Conservation (phyloP, 2,888 invertebrate genomes). For the Neocrepidodera transversa region DNA sequence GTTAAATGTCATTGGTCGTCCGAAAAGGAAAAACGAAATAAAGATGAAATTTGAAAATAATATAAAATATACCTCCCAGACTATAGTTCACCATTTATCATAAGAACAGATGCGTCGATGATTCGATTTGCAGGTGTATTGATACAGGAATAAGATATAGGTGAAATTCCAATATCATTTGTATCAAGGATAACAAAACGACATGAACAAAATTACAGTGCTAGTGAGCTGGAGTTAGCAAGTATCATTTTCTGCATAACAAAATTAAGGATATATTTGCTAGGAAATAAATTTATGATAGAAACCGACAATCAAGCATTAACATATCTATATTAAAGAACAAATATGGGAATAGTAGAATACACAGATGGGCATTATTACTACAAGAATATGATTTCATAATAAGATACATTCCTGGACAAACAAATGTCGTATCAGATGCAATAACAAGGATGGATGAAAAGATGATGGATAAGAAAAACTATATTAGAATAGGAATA, state of each 20-base stretch:
- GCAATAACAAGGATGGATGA: constrained; percentile 7
- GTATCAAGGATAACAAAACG: background rate
- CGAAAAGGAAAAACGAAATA: background rate
- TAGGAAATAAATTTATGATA: too few species aligned
- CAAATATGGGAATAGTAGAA: constrained; percentile 14
- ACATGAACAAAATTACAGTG: constrained; percentile 3
- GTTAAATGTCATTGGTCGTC: constrained; percentile 8
- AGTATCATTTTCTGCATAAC: constrained; percentile 12
- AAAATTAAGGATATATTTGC: constrained; percentile 3
- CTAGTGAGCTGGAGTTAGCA: constrained; percentile 12
- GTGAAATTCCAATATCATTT: constrained; percentile 1
- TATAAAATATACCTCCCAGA: background rate
- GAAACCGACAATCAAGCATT: background rate
- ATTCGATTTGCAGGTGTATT: background rate
- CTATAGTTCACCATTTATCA: background rate
- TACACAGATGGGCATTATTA: constrained; percentile 15
- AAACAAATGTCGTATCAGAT: constrained; percentile 13
- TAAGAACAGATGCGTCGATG: constrained; percentile 15
- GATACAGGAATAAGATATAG: constrained; percentile 3
- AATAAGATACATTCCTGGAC: constrained; percentile 11
- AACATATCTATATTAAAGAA: background rate
- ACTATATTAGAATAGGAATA: background rate
- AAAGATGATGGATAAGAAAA: background rate
- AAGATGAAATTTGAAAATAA: background rate
- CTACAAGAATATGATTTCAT: constrained; percentile 16